These are phyloP conservation scores for Noctua janthina DNA, from an alignment of 2,888 invertebrate genomes.

Conservation along the genomic window DNA sequence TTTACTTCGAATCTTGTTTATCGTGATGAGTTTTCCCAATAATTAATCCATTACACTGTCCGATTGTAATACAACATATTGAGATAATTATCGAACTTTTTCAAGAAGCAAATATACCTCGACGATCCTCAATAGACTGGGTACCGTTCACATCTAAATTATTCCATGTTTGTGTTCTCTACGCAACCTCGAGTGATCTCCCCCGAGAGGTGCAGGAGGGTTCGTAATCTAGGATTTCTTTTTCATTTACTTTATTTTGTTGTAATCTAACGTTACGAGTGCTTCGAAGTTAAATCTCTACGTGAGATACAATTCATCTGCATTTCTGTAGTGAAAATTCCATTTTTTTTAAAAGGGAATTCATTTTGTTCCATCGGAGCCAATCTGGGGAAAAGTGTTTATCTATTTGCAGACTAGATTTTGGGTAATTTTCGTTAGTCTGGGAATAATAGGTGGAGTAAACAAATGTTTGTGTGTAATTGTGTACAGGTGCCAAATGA, in stretches of 20 bases:
- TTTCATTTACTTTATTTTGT: slow-evolving; percentile 48
- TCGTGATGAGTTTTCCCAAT: not conserved
- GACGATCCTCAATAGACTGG: not conserved
- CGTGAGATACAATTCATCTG: slow-evolving; percentile 57
- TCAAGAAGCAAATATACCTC: not conserved
- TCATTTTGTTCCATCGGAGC: slow-evolving; percentile 36
- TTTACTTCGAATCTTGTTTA: not conserved
- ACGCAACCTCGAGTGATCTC: slow-evolving; percentile 17
- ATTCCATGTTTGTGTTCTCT: slow-evolving; percentile 26
- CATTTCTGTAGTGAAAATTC: slow-evolving; percentile 46
- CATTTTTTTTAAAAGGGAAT: slow-evolving; percentile 40
- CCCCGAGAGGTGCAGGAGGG: slow-evolving; percentile 29
- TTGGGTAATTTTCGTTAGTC: slow-evolving; percentile 13
- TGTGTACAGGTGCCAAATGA: not conserved
- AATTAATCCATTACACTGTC: not conserved
- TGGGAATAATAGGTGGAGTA: slow-evolving; percentile 16
- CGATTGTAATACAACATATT: not conserved
- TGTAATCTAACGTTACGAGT: slow-evolving; percentile 41
- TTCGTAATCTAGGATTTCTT: slow-evolving; percentile 39
- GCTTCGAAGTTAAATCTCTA: slow-evolving; percentile 48
- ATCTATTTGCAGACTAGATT: slow-evolving; percentile 29
- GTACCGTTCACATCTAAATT: slow-evolving; percentile 8
- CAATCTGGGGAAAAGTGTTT: slow-evolving; percentile 42
- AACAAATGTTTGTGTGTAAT: not conserved
- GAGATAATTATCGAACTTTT: not conserved